Conservation (phyloP, 2,113 vertebrate species). For the Aleadryas rufinucha region DNA sequence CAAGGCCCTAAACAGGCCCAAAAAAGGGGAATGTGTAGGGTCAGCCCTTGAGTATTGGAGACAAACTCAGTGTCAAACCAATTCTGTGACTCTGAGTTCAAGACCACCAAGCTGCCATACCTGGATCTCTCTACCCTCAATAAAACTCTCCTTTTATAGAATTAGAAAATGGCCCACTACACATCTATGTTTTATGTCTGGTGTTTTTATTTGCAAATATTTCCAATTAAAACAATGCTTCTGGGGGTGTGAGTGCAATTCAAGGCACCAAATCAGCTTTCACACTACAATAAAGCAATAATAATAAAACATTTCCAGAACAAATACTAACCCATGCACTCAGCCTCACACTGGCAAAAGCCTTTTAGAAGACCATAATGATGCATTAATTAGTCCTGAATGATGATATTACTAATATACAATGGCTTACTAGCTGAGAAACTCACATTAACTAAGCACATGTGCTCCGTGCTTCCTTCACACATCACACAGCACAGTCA, state of each 20-base stretch:
- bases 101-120: background rate
- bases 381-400: slow-evolving; percentile 51
- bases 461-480: background rate
- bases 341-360: slow-evolving; percentile 12
- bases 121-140: background rate
- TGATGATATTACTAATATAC: slow-evolving; percentile 12
- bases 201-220: background rate
- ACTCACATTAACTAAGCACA: background rate
- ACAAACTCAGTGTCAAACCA: background rate
- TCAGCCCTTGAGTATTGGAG: background rate
- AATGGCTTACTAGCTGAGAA: background rate
- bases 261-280: background rate
- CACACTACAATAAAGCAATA: background rate
- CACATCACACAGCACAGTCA: background rate
- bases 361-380: slow-evolving; percentile 6
- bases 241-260: background rate
- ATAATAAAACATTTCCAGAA: slow-evolving; percentile 27
- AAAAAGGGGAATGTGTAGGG: background rate
- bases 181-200: background rate
- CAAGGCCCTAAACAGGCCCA: background rate
- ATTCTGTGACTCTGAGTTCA: background rate
- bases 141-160: background rate
- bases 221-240: slow-evolving; percentile 22
- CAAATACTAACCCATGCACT: background rate
- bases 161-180: background rate